A percentile compares a stretch with the other conserved stretches of the same genome.
phyloP scores from a whole-genome alignment of 2,113 vertebrate species.

The Gopherus flavomarginatus region DNA sequence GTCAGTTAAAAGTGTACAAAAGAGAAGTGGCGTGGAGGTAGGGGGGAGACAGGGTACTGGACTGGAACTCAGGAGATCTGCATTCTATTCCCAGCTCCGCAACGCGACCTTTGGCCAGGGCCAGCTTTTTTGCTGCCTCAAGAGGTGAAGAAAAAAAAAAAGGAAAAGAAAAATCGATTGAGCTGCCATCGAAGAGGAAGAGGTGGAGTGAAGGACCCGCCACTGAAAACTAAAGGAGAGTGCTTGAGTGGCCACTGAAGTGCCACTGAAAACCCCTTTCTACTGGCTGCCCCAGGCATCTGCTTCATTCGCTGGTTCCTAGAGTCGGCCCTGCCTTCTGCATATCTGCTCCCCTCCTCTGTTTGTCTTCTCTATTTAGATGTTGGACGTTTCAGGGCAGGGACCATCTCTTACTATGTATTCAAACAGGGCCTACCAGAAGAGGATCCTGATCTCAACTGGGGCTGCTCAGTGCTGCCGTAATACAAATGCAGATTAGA shows the following conservation, averaged over 20 bases:
- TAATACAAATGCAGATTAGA: background rate
- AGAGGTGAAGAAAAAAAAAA: no score
- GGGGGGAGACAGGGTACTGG: background rate
- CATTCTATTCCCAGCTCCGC: background rate
- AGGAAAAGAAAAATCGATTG: no score
- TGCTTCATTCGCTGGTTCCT: no score
- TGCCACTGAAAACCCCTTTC: no score
- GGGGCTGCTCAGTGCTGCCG: background rate
- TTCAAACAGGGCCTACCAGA: background rate
- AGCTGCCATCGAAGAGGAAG: no score
- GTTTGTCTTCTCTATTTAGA: background rate
- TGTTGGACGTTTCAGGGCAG: background rate
- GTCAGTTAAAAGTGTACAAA: background rate
- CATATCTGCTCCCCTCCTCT: background rate
- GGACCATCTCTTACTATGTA: accelerated
- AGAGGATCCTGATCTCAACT: background rate
- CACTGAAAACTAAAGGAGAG: no score
- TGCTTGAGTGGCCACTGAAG: no score
- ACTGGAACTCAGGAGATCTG: background rate
- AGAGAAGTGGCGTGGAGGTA: background rate
- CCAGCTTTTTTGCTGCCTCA: no score
- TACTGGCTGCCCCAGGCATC: no score
- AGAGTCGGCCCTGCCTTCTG: no score
- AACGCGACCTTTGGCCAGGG: no score
- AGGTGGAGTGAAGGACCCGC: no score